These are phyloP conservation scores for Metridium senile DNA, from an alignment of 92 coral and sea anemone genomes.

Conservation along the genomic window DNA sequence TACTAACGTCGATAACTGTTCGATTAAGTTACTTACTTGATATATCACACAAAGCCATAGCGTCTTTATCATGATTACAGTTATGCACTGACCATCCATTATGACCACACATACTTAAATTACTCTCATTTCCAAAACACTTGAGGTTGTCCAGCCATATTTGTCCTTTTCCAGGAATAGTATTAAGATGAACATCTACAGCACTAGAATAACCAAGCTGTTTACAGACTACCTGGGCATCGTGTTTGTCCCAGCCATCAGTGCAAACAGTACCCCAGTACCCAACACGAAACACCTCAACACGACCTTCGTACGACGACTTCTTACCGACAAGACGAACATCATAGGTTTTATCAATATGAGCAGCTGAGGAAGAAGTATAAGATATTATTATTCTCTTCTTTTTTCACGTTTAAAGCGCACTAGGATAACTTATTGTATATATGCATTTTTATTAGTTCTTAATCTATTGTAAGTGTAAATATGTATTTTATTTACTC, in stretches of 20 bases:
- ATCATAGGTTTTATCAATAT: conserved; percentile 73
- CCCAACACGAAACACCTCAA: conserved; percentile 85
- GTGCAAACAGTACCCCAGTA: conserved; percentile 83
- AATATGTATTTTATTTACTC: too few relatives aligned
- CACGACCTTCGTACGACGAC: conserved; percentile 74
- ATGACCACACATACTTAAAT: conserved; percentile 61
- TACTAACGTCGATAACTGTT: too few relatives aligned
- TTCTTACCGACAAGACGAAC: conserved; percentile 68
- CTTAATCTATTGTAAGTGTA: too few relatives aligned
- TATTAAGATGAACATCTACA: conserved; percentile 1
- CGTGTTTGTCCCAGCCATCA: conserved; percentile 69
- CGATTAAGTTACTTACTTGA: conserved; percentile 25
- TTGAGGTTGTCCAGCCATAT: conserved; percentile 79
- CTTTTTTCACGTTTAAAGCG: too few relatives aligned
- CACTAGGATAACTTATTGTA: too few relatives aligned
- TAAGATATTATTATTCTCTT: background rate
- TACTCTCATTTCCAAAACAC: conserved; percentile 77
- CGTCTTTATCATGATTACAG: conserved; percentile 71
- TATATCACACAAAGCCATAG: conserved; percentile 55
- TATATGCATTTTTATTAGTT: too few relatives aligned
- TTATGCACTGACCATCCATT: conserved; percentile 87
- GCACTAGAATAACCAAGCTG: conserved; percentile 67
- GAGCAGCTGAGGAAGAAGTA: conserved; percentile 48
- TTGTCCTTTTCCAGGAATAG: conserved; percentile 73
- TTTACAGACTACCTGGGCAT: conserved; percentile 73